These are phyloP conservation scores for Palaemon carinicauda DNA, from an alignment of 1,140 invertebrate genomes.

Conservation along the genomic window DNA sequence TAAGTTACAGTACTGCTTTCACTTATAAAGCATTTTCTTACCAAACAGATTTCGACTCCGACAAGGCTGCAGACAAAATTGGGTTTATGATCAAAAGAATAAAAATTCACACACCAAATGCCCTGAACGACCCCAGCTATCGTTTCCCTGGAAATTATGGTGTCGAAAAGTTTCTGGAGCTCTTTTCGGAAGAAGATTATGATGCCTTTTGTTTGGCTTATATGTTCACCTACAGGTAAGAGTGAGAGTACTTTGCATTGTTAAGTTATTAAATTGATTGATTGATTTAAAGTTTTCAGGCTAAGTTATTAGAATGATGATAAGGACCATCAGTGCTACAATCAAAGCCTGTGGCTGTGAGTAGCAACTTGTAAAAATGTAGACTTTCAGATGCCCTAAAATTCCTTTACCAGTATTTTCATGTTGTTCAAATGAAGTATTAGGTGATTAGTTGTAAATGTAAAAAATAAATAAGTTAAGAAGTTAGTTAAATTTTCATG, in stretches of 20 bases:
- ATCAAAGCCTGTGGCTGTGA: no score
- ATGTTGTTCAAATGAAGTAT: no score
- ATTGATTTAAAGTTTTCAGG: not conserved
- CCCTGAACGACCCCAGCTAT: conserved; percentile 72
- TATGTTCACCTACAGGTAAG: conserved; percentile 89
- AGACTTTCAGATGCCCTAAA: no score
- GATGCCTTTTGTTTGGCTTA: conserved; percentile 98
- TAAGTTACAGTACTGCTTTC: not conserved
- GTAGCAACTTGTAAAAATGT: no score
- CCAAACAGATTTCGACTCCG: conserved; percentile 88
- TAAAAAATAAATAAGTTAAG: no score
- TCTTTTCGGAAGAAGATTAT: conserved; percentile 96
- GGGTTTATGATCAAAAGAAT: conserved; percentile 96
- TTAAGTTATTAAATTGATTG: not conserved
- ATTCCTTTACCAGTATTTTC: no score
- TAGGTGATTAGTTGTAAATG: no score
- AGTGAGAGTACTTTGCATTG: no score
- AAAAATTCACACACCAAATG: conserved; percentile 79
- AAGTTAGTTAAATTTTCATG: no score
- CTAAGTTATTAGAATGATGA: no score
- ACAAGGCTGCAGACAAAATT: conserved; percentile 89
- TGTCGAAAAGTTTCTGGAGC: conserved; percentile 91
- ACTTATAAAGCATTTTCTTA: not conserved
- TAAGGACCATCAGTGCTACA: no score
- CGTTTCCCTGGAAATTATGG: conserved; percentile 92